Base-by-base conservation (phyloP, 2,797 vertebrate genomes). In the Knipowitschia caucasica region DNA sequence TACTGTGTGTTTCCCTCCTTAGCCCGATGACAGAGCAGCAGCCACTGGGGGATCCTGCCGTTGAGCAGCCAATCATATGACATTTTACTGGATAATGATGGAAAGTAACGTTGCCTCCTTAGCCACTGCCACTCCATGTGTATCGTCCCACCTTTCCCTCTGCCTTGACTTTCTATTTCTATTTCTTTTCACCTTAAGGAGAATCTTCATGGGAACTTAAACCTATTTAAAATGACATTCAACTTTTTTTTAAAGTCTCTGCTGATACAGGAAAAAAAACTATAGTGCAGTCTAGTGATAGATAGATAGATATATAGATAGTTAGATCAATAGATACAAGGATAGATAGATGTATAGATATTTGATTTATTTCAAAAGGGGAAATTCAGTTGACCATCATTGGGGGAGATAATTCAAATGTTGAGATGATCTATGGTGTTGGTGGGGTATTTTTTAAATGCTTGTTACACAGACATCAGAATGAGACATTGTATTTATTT, bases 51-150 rank as follows among this genome's bases (percentile, higher is more conserved):
- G 89, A 91, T 66, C 64, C 90, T 0, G 90, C 91, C 75, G 68
- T 89, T 0, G 82, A 87, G 88, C 80, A 87, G 89, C 93, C 92
- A 92, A 88, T 92, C 92, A 89, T 83, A 85, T 81, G 5, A 84
- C 84, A 0, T 91, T 90, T 92, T 90, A 85, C 85, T 76, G 84
- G 86, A 90, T 95, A 93, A 94, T 92, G 91, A 95, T 93, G 78
- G 81, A 7, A 78, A 82, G 86, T 59, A 59, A 69, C 80, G 78
- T 87, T 85, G 80, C 81, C 86, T 78, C 85, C 90, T 61, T 53
- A 52, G 49, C 60, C 64, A 66, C 38, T 65, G 56, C 60, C 52
- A 54, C 56, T 25, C 11, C 33, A 27, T 36, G 56, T 59, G 33
- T 42, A 31, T 44, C 42, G 56, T 15, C 17, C n/a, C 14, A 15